Evolutionary conservation across 2,888 invertebrate genomes (phyloP), one percentile per base, ranked within the genome.

Genomic region (Sinodicranocentrus sp.): DNA sequence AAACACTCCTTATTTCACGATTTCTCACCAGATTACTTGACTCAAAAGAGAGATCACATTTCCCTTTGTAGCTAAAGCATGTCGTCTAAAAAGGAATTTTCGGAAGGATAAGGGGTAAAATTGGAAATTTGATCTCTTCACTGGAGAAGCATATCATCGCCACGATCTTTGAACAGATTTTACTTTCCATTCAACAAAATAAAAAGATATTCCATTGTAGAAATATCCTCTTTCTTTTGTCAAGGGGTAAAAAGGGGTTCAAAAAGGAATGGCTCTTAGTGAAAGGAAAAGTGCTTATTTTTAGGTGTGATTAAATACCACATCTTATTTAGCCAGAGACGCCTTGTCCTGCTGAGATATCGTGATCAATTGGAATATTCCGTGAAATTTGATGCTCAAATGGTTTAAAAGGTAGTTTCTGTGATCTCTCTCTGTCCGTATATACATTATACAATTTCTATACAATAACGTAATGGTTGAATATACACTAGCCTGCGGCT

Each of bases 221-320:
- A 21, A 23, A 21, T 6, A 21, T 59, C 59, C 33, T 65, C 17
- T 28, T 63, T 26, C n/a, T 28, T 28, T 28, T 65, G 13, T 8
- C 19, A 52, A 52, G 52, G 2, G 21, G 43, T n/a, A n/a, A n/a
- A n/a, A n/a, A n/a, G n/a, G n/a, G n/a, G n/a, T n/a, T n/a, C n/a
- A n/a, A n/a, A n/a, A n/a, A n/a, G n/a, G n/a, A n/a, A n/a, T n/a
- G n/a, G n/a, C 21, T 8, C 10, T 73, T 21, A n/a, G 15, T 48
- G 26, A 28, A 23, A 33, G 23, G 28, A 25, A 77, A 77, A 43
- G 68, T 26, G 26, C 17, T 59, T 19, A 25, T 23, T 43, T 78
- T 78, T 59, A 80, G 67, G 80, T 80, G 80, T 80, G 72, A 80
- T 80, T 72, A 80, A 72, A 68, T 54, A 80, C 19, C 63, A 65